phyloP scores from a whole-genome alignment of 2,113 vertebrate species.

The Saimiri boliviensis region DNA sequence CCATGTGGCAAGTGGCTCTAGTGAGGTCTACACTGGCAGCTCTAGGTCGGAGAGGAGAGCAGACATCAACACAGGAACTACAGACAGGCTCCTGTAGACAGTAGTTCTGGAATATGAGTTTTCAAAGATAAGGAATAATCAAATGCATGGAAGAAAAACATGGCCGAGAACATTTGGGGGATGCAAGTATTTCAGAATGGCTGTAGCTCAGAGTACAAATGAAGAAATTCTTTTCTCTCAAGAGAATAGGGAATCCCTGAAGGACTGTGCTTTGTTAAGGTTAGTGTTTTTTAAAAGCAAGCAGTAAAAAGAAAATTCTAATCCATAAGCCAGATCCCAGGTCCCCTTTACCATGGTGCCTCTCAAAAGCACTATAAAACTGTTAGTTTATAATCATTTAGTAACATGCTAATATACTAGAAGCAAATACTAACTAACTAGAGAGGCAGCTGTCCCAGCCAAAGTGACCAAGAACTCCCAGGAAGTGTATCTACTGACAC shows the following conservation, averaged over 20 bases:
- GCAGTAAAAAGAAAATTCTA: background rate
- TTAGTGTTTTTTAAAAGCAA: background rate
- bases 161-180: fast-evolving
- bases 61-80: background rate
- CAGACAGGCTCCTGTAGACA: background rate
- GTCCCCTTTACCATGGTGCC: background rate
- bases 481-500: background rate
- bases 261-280: background rate
- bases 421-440: background rate
- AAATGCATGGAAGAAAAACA: background rate
- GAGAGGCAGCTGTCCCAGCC: background rate
- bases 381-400: background rate
- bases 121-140: background rate
- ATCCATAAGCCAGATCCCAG: background rate
- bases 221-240: background rate
- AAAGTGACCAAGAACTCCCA: background rate
- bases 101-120: background rate
- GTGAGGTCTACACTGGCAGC: background rate
- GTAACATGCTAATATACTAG: background rate
- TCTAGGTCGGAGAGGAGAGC: background rate
- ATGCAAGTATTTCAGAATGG: background rate
- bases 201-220: background rate
- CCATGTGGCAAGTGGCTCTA: background rate
- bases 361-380: background rate
- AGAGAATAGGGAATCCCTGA: background rate